phyloP scores from a whole-genome alignment of 1,140 invertebrate species.

The Heterodera schachtii region DNA sequence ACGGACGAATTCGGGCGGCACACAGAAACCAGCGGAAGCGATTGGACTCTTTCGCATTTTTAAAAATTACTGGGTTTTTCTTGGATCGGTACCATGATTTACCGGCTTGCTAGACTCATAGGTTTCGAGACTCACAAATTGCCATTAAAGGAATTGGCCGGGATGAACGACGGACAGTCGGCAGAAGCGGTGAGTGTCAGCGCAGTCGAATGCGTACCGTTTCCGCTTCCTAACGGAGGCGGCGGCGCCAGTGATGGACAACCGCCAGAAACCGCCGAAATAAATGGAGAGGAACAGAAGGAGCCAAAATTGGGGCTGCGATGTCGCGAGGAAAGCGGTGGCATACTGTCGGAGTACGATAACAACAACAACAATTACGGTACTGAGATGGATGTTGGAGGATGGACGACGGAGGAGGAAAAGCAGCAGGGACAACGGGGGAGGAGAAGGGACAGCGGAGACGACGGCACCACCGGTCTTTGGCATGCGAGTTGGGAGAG shows the following conservation, averaged over 20 bases:
- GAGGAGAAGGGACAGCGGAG: constrained; percentile 52
- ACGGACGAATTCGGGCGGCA: not conserved
- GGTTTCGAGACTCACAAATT: no score
- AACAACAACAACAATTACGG: constrained; percentile 28
- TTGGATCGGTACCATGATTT: no score
- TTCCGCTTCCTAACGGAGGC: constrained; percentile 19
- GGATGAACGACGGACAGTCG: constrained; percentile 30
- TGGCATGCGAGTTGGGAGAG: constrained; percentile 35
- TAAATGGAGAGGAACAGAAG: not conserved
- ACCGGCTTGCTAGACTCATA: no score
- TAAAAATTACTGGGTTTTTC: no score
- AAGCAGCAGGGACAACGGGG: constrained; percentile 40
- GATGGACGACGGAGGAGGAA: constrained; percentile 21
- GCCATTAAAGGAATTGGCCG: constrained; percentile 45
- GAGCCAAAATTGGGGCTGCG: constrained; percentile 6
- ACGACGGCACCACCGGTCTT: constrained; percentile 56
- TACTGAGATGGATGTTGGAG: no score
- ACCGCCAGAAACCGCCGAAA: not conserved
- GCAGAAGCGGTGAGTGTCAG: not conserved
- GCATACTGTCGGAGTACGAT: constrained; percentile 40
- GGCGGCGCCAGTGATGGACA: not conserved
- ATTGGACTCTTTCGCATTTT: no score
- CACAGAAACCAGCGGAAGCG: no score
- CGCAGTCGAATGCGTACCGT: constrained; percentile 9
- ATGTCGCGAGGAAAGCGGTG: constrained; percentile 24